These are phyloP conservation scores for Heliconius nattereri DNA, from an alignment of 1,140 invertebrate species.

Conservation along the genomic window DNA sequence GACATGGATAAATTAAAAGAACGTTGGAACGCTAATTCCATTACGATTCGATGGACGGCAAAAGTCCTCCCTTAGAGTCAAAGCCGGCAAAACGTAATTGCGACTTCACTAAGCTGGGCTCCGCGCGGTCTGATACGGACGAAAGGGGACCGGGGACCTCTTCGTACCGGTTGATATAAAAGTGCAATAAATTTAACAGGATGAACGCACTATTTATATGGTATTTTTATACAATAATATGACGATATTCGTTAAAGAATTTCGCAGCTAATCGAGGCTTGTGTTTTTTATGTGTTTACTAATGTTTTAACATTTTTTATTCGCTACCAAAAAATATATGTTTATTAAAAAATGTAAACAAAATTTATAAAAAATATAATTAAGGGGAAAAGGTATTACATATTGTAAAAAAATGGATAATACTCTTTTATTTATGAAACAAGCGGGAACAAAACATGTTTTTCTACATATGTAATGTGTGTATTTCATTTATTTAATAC, in stretches of 20 bases:
- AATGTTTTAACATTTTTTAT: too few relatives aligned
- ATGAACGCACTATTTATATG: conserved; percentile 79
- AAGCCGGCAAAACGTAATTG: conserved; percentile 80
- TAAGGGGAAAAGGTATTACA: too few relatives aligned
- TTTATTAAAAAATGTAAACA: too few relatives aligned
- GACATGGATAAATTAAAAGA: conserved; percentile 74
- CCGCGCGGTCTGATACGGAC: conserved; percentile 74
- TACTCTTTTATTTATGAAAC: too few relatives aligned
- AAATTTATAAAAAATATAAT: too few relatives aligned
- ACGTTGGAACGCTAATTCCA: conserved; percentile 78
- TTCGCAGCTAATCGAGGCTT: background rate
- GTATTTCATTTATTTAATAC: too few relatives aligned
- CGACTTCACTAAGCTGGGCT: conserved; percentile 79
- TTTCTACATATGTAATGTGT: too few relatives aligned
- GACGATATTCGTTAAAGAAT: conserved; percentile 65
- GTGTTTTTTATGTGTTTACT: too few relatives aligned
- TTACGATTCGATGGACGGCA: conserved; percentile 80
- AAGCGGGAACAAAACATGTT: too few relatives aligned
- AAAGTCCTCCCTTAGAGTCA: conserved; percentile 76
- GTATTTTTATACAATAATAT: conserved; percentile 62
- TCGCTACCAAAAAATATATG: too few relatives aligned
- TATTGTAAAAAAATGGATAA: too few relatives aligned
- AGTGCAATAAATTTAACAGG: conserved; percentile 80
- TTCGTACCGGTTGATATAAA: conserved; percentile 79
- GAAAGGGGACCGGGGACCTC: conserved; percentile 76